These are phyloP conservation scores for Donacobius atricapilla DNA, from an alignment of 2,113 vertebrate genomes.

Conservation along the genomic window DNA sequence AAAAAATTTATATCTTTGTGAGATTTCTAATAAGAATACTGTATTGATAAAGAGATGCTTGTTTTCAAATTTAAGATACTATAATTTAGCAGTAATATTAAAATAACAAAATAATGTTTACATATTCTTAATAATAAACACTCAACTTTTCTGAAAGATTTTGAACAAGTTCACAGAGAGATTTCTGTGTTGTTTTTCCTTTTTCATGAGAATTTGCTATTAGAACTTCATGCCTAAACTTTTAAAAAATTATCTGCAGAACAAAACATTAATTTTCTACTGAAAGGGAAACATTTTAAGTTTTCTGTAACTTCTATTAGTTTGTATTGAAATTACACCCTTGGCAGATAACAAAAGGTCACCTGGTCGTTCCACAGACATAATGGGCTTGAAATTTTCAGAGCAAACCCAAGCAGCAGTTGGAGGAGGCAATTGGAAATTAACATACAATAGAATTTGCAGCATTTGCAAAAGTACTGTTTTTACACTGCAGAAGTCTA, in stretches of 20 bases:
- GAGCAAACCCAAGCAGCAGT: neutral
- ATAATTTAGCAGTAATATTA: slow-evolving; percentile 18
- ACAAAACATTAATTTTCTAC: neutral
- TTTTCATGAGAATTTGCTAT: neutral
- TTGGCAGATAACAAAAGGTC: neutral
- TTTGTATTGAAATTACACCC: neutral
- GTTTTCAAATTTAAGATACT: slow-evolving; percentile 5
- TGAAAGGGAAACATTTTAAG: neutral
- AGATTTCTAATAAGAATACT: neutral
- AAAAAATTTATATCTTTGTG: neutral
- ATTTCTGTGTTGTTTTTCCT: neutral
- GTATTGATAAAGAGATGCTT: neutral
- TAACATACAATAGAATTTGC: neutral
- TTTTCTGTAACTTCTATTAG: neutral
- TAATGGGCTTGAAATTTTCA: neutral
- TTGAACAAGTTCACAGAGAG: neutral
- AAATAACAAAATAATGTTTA: slow-evolving; percentile 22
- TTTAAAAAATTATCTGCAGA: neutral
- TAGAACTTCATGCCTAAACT: neutral
- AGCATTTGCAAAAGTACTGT: neutral
- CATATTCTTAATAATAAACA: neutral
- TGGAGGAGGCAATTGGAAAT: neutral
- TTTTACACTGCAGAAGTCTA: neutral
- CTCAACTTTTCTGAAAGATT: neutral
- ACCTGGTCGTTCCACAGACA: neutral